Conservation (phyloP, 2,113 vertebrate genomes). For the Pluvianellus socialis region DNA sequence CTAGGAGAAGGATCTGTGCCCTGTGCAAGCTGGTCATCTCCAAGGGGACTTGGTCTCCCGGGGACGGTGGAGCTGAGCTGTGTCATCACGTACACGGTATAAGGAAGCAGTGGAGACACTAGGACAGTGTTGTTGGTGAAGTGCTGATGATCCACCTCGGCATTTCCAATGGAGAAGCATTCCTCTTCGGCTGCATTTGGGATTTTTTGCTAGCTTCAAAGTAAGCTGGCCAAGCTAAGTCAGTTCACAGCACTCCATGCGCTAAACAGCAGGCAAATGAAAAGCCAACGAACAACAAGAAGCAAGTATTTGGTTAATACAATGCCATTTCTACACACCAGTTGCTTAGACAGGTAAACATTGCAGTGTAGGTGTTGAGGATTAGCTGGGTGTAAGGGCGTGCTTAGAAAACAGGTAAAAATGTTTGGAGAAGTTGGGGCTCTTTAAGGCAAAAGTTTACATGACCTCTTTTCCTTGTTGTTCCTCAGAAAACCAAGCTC, state of each 20-base stretch:
- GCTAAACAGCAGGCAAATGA: background rate
- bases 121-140: background rate
- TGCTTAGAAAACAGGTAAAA: background rate
- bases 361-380: background rate
- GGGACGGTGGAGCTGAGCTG: background rate
- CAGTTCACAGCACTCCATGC: background rate
- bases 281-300: background rate
- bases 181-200: background rate
- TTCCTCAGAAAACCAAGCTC: background rate
- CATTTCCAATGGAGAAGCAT: background rate
- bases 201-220: background rate
- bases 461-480: background rate
- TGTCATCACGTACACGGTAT: accelerated
- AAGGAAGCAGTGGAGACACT: background rate
- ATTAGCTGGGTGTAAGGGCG: background rate
- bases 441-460: background rate
- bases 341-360: background rate
- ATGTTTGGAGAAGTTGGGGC: background rate
- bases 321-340: background rate
- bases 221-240: background rate
- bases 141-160: accelerated
- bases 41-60: accelerated
- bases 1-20: background rate
- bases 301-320: background rate
- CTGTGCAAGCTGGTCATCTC: background rate